These are phyloP conservation scores for Prenolepis imparis DNA, from an alignment of 2,888 invertebrate genomes.

Conservation along the genomic window DNA sequence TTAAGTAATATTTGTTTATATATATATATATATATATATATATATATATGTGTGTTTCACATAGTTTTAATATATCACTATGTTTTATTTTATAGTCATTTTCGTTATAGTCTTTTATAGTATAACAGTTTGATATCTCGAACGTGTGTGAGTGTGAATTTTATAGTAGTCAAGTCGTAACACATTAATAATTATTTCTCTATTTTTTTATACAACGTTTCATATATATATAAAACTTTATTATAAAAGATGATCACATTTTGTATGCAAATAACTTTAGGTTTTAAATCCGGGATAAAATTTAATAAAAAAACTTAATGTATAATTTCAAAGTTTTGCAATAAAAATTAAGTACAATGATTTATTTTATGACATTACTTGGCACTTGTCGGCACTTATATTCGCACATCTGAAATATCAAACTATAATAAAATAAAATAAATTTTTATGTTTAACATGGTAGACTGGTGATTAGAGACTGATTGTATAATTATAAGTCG, in stretches of 20 bases:
- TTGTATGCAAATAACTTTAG: slow-evolving; percentile 22
- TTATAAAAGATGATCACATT: slow-evolving; percentile 8
- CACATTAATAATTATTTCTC: slow-evolving; percentile 26
- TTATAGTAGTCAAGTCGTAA: slow-evolving; percentile 16
- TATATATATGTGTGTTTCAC: slow-evolving; percentile 25
- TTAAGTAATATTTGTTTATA: slow-evolving; percentile 55
- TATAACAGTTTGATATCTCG: slow-evolving; percentile 39
- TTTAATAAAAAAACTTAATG: slow-evolving; percentile 20
- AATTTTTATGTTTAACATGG: slow-evolving; percentile 54
- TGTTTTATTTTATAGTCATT: slow-evolving; percentile 47
- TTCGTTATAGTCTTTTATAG: slow-evolving; percentile 30
- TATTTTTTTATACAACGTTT: slow-evolving; percentile 29
- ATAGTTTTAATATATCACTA: slow-evolving; percentile 45
- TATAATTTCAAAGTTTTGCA: slow-evolving; percentile 17
- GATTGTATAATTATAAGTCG: slow-evolving; percentile 61
- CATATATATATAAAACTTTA: slow-evolving; percentile 36
- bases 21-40: slow-evolving; percentile 23
- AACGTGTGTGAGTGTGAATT: slow-evolving; percentile 19
- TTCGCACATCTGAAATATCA: slow-evolving; percentile 40
- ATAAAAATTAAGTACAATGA: not conserved
- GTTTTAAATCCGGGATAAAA: not conserved
- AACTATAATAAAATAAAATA: slow-evolving; percentile 36
- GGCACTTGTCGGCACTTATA: not conserved
- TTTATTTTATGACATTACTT: slow-evolving; percentile 22
- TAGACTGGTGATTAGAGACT: slow-evolving; percentile 69